Evolutionary conservation across 2,797 vertebrate genomes (phyloP).

Genomic region (Falco berigora): DNA sequence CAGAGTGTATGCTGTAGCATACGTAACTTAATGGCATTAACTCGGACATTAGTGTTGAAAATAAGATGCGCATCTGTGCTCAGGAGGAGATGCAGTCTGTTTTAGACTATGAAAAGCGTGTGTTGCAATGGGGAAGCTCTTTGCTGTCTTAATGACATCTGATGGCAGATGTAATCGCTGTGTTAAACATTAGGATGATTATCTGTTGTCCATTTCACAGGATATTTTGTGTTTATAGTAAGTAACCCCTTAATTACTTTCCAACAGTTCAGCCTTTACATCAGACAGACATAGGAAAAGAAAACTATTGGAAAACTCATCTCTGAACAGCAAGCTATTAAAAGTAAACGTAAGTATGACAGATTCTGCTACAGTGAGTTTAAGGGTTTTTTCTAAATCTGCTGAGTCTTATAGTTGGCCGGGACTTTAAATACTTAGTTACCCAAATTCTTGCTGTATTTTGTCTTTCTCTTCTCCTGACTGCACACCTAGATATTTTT

Average conservation of each 20-base stretch:
- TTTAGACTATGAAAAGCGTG: background rate
- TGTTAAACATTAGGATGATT: background rate
- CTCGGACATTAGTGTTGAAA: background rate
- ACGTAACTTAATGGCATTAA: background rate
- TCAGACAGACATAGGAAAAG: conserved; percentile 92
- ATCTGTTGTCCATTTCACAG: background rate
- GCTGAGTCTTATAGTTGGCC: background rate
- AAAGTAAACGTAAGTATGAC: conserved; percentile 87
- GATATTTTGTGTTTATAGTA: background rate
- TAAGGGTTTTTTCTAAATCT: background rate
- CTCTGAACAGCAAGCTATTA: conserved; percentile 84
- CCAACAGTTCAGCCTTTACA: conserved; percentile 81
- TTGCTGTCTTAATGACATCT: background rate
- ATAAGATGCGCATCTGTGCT: background rate
- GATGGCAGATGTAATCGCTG: background rate
- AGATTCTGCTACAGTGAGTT: background rate
- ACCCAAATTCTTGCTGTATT: background rate
- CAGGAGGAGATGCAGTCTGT: background rate
- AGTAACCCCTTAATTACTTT: conserved; percentile 11
- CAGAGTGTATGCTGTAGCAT: background rate
- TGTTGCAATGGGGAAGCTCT: background rate
- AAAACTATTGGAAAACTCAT: conserved; percentile 85
- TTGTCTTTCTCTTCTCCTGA: background rate
- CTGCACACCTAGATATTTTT: too few relatives aligned
- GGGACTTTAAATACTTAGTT: background rate